phyloP scores from a whole-genome alignment of 2,888 invertebrate genomes.

The Lochmaea crataegi region DNA sequence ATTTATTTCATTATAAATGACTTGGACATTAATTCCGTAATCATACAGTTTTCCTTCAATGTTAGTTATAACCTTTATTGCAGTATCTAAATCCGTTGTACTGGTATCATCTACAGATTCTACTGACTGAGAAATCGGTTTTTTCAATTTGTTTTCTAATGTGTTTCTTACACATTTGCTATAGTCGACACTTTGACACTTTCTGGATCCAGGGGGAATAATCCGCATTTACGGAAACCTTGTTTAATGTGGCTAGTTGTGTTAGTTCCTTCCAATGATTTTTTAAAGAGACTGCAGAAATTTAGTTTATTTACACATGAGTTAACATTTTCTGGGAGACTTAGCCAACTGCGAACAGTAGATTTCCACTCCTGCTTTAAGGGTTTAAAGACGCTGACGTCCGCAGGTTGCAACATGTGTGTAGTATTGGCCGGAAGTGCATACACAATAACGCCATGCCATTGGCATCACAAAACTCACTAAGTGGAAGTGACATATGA shows the following conservation, averaged over 20 bases:
- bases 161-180: conserved; percentile 30
- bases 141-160: conserved; percentile 1
- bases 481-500: no score
- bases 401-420: conserved; percentile 17
- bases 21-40: conserved; percentile 10
- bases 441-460: no score
- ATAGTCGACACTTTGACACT: conserved; percentile 22
- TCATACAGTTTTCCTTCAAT: conserved; percentile 10
- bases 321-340: conserved; percentile 25
- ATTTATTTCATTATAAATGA: conserved; percentile 9
- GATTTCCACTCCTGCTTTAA: conserved; percentile 24
- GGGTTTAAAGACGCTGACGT: conserved; percentile 24
- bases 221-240: conserved; percentile 26
- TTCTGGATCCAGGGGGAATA: conserved; percentile 22
- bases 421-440: background rate
- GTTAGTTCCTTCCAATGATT: background rate
- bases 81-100: no score
- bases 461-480: no score
- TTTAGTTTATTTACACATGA: conserved; percentile 27
- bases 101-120: no score
- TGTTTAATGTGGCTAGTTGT: conserved; percentile 11
- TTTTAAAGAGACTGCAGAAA: conserved; percentile 25
- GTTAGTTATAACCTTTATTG: no score
- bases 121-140: no score
- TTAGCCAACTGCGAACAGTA: conserved; percentile 32